Conservation (phyloP, 2,888 invertebrate species). For the Coenonympha arcania region DNA sequence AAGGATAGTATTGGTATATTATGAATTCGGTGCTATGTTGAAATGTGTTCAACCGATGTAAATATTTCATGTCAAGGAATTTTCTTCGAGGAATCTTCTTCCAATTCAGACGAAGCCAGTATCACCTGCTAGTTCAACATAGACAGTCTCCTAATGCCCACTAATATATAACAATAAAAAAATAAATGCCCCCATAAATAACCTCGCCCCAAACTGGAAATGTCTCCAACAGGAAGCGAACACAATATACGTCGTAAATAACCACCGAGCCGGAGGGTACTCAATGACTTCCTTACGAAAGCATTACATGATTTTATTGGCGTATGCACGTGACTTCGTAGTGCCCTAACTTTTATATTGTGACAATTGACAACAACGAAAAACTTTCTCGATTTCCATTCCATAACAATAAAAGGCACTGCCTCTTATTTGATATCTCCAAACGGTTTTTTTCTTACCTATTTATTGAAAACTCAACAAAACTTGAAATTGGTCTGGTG, state of each 20-base stretch:
- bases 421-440: no score
- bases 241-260: conserved; percentile 16
- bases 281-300: conserved; percentile 22
- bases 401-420: no score
- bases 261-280: conserved; percentile 20
- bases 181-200: conserved; percentile 14
- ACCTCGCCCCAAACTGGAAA: conserved; percentile 7
- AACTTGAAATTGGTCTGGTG: no score
- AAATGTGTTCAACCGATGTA: no score
- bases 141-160: conserved; percentile 3
- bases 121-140: neutral
- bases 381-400: no score
- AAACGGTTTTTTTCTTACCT: no score
- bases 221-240: conserved; percentile 13
- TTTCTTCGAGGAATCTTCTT: no score
- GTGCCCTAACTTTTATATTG: neutral
- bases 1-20: no score
- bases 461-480: no score
- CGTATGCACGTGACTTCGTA: conserved; percentile 1
- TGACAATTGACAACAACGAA: no score
- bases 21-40: no score
- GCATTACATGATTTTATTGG: conserved; percentile 13
- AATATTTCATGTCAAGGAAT: no score
- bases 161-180: conserved; percentile 4
- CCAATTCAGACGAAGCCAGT: neutral